phyloP scores from a whole-genome alignment of 2,888 invertebrate genomes.

The Micoletzkya japonica region DNA sequence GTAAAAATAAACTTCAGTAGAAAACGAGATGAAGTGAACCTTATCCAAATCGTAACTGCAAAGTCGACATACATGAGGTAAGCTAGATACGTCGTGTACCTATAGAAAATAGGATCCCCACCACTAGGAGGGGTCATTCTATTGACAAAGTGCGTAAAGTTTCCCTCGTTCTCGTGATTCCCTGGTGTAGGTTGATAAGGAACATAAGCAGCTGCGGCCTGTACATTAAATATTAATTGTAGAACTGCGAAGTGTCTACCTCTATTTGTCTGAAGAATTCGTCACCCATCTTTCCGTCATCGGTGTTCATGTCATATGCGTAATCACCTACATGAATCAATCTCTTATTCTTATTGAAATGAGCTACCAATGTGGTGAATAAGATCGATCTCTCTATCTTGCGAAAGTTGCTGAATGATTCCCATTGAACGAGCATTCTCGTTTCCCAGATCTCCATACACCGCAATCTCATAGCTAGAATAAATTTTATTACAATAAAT shows the following conservation, averaged over 20 bases:
- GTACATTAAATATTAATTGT: conserved; percentile 72
- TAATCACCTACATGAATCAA: conserved; percentile 82
- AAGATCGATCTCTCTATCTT: conserved; percentile 69
- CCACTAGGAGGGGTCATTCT: conserved; percentile 84
- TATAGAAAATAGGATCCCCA: conserved; percentile 63
- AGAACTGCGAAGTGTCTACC: not conserved
- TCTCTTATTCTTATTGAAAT: not conserved
- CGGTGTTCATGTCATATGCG: conserved; percentile 86
- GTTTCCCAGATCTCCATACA: conserved; percentile 54
- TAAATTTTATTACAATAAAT: not conserved
- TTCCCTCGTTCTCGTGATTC: conserved; percentile 49
- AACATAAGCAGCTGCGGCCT: conserved; percentile 83
- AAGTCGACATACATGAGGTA: not conserved
- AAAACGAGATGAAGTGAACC: conserved; percentile 85
- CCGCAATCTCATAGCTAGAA: conserved; percentile 20
- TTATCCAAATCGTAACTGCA: conserved; percentile 84
- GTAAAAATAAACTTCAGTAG: conserved; percentile 93
- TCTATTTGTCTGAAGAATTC: conserved; percentile 81
- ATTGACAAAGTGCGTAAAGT: conserved; percentile 86
- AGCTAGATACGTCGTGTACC: conserved; percentile 35
- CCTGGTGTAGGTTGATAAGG: conserved; percentile 86
- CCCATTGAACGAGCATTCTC: conserved; percentile 83
- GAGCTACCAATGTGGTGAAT: conserved; percentile 61
- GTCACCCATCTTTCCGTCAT: conserved; percentile 82
- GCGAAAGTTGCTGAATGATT: conserved; percentile 81